Evolutionary conservation across 1,140 invertebrate genomes (phyloP).

Genomic region (Drosophila pandora): DNA sequence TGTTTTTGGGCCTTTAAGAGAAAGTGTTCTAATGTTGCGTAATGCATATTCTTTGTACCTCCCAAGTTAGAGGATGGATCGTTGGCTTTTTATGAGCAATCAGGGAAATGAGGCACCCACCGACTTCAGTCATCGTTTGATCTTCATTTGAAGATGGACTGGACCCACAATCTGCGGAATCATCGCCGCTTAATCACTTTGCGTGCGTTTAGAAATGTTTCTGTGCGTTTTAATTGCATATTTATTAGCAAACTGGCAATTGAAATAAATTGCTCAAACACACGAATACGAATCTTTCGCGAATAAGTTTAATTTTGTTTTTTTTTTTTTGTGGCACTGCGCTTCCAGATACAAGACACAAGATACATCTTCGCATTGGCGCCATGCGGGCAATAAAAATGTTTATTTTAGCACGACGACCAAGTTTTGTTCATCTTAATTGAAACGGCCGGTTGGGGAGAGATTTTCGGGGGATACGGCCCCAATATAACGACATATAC

Average conservation of each 20-base stretch:
- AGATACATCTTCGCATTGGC: slow-evolving; percentile 49
- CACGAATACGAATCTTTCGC: slow-evolving; percentile 34
- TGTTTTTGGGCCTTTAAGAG: neutral
- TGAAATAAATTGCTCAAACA: slow-evolving; percentile 62
- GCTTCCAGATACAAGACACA: slow-evolving; percentile 40
- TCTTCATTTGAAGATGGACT: slow-evolving; percentile 41
- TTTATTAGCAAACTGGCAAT: slow-evolving; percentile 71
- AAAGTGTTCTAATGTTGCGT: slow-evolving; percentile 32
- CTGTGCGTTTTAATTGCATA: slow-evolving; percentile 62
- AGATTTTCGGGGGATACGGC: slow-evolving; percentile 18
- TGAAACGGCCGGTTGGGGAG: slow-evolving; percentile 41
- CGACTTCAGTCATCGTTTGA: slow-evolving; percentile 56
- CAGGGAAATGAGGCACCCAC: slow-evolving; percentile 53
- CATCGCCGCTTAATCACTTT: slow-evolving; percentile 53
- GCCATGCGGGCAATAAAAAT: slow-evolving; percentile 72
- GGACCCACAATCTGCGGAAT: slow-evolving; percentile 21
- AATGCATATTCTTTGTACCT: slow-evolving; percentile 4
- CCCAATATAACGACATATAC: slow-evolving; percentile 26
- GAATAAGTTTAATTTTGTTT: slow-evolving; percentile 40
- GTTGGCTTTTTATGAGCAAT: slow-evolving; percentile 60
- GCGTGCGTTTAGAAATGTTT: slow-evolving; percentile 57
- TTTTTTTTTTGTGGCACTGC: slow-evolving; percentile 39
- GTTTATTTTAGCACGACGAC: slow-evolving; percentile 69
- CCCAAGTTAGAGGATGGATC: slow-evolving; percentile 38
- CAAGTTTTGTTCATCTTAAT: slow-evolving; percentile 64